phyloP scores from a whole-genome alignment of 2,797 vertebrate genomes.

The Lacerta bilineata region DNA sequence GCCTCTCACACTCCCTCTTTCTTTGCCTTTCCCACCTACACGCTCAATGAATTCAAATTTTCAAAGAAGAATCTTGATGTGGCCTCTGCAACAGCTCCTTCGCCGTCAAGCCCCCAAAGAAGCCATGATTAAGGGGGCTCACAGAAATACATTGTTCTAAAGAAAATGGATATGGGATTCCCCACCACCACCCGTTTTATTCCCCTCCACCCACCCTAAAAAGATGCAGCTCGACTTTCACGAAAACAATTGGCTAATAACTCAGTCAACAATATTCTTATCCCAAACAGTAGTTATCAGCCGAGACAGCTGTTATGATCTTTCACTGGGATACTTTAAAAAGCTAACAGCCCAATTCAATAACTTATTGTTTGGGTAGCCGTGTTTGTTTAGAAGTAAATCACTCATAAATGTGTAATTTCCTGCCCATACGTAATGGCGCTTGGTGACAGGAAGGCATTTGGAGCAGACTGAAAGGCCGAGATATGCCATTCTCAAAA shows the following conservation, averaged over 20 bases:
- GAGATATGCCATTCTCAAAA: conserved; percentile 76
- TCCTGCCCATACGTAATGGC: conserved; percentile 90
- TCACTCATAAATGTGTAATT: conserved; percentile 92
- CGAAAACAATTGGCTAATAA: conserved; percentile 77
- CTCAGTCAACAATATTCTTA: conserved; percentile 78
- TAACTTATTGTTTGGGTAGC: conserved; percentile 91
- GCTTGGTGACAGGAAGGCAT: conserved; percentile 86
- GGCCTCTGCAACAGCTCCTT: conserved; percentile 42
- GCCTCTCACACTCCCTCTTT: not conserved
- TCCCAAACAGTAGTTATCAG: conserved; percentile 87
- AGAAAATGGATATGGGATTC: conserved; percentile 60
- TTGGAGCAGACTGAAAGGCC: conserved; percentile 82
- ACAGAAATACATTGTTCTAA: no score
- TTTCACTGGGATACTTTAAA: conserved; percentile 85
- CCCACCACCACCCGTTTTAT: not conserved
- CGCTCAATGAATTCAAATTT: not conserved
- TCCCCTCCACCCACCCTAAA: not conserved
- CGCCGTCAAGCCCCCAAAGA: conserved; percentile 62
- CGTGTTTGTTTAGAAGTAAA: conserved; percentile 96
- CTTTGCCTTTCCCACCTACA: not conserved
- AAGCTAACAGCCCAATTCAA: conserved; percentile 87
- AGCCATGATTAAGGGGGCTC: conserved; percentile 15
- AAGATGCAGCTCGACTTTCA: conserved; percentile 72
- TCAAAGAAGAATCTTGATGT: conserved; percentile 48
- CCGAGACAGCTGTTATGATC: conserved; percentile 86